Evolutionary conservation across 2,113 vertebrate species (phyloP).

Genomic region (Grammomys surdaster): DNA sequence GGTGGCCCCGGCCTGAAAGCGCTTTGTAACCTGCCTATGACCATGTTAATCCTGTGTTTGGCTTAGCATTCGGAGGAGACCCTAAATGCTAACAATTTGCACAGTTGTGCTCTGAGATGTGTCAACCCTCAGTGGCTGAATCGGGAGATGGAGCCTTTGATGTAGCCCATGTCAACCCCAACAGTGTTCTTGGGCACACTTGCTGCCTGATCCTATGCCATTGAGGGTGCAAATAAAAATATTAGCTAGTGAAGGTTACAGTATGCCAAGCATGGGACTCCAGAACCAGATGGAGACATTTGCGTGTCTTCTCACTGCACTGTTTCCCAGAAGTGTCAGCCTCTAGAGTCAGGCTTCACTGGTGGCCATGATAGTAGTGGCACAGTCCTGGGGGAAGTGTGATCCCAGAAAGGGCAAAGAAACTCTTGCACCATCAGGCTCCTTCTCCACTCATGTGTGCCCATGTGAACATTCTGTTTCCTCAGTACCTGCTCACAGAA

Average conservation of each 20-base stretch:
- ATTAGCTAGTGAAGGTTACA: not conserved
- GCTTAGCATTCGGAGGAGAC: not conserved
- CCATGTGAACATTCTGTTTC: too few species aligned
- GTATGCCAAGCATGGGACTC: too few species aligned
- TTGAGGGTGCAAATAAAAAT: not conserved
- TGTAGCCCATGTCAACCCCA: rapidly evolving
- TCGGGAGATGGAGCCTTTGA: not conserved
- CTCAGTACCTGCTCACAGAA: not conserved
- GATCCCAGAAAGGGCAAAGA: not conserved
- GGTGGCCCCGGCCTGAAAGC: rapidly evolving
- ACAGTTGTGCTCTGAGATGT: not conserved
- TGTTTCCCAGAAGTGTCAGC: not conserved
- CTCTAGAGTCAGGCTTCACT: not conserved
- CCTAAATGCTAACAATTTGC: too few species aligned
- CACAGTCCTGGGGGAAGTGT: not conserved
- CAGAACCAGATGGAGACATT: not conserved
- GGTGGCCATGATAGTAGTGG: not conserved
- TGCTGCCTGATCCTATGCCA: not conserved
- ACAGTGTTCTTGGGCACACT: rapidly evolving
- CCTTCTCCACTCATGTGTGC: not conserved
- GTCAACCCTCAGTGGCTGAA: not conserved
- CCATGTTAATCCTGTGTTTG: rapidly evolving
- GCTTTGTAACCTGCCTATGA: too few species aligned
- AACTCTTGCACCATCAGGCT: not conserved
- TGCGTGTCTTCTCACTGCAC: too few species aligned